Evolutionary conservation across 2,113 vertebrate genomes (phyloP).

Genomic region (Carlito syrichta): DNA sequence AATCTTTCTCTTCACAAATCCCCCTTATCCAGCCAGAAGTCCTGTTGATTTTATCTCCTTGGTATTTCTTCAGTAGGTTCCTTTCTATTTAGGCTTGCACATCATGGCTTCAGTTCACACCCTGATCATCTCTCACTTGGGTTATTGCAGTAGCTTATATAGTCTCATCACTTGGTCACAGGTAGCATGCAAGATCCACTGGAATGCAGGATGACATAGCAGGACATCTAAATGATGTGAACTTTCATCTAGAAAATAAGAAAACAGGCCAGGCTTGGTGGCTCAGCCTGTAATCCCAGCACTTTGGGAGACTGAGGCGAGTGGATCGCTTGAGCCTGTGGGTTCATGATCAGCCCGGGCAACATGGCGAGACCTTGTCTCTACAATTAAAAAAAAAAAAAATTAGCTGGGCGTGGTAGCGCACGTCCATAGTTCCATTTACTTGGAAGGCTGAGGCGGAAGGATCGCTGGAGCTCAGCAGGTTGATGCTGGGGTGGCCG

Average conservation of each 20-base stretch:
- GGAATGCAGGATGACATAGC: not conserved
- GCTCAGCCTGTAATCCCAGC: too few relatives aligned
- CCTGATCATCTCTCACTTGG: not conserved
- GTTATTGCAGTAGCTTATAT: not conserved
- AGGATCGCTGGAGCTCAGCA: too few relatives aligned
- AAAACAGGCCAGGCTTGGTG: too few relatives aligned
- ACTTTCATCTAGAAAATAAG: not conserved
- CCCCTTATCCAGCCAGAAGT: not conserved
- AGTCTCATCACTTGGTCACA: not conserved
- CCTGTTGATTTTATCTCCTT: not conserved
- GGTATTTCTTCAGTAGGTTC: not conserved
- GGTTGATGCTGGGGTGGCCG: too few relatives aligned
- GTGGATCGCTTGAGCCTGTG: too few relatives aligned
- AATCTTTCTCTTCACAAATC: not conserved
- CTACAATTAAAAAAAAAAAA: too few relatives aligned
- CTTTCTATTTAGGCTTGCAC: not conserved
- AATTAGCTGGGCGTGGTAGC: too few relatives aligned
- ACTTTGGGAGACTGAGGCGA: too few relatives aligned
- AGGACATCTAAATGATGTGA: not conserved
- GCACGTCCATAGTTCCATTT: too few relatives aligned
- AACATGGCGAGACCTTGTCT: too few relatives aligned
- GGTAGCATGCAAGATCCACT: not conserved
- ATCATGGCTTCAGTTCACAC: not conserved
- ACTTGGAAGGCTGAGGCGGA: too few relatives aligned
- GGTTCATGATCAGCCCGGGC: too few relatives aligned